Evolutionary conservation across 2,113 vertebrate genomes (phyloP), one percentile per base, ranked within the genome.

Genomic region (Marmota monax): DNA sequence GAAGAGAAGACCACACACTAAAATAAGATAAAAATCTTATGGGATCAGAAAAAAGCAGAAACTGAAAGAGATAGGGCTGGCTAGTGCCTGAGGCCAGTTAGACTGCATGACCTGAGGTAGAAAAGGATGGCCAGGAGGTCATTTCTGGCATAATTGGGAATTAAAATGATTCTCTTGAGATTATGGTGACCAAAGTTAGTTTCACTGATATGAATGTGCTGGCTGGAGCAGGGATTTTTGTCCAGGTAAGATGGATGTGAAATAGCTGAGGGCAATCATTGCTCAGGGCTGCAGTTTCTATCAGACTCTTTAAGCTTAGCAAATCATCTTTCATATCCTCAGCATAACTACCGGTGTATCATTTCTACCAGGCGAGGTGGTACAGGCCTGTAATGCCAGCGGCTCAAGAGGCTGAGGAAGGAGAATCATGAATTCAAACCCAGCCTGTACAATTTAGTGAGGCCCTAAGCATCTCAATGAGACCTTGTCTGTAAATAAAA

Each of bases 1-100:
- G 48, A 70, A 79, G 4, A 39, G 3, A 87, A 79, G 29, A 27
- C 0, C 8, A 56, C 18, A 67, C 17, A 56, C 3, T 67, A 94
- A 95, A 94, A 69, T 78, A 84, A 83, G 7, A 51, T 84, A 78
- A 84, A 83, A 65, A 85, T 58, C 8, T 18, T 29, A 82, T 3
- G 69, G 25, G 13, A 76, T 67, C 45, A 90, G 42, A 79, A 87
- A 67, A 80, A 92, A 69, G 77, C 7, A 93, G 34, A 93, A 95
- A 63, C 17, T 87, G 22, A 77, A 42, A 22, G 90, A 96, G 7
- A 2, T 67, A 74, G 20, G 16, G 10, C 22, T 58, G 16, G 10
- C 22, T 58, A 56, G 83, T 86, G 51, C 56, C 69, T 45, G n/a
- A 89, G 56, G 45, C 67, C 25, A 83, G 1, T 0, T 74, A 14